These are phyloP conservation scores for Micronycteris hirsuta DNA, from an alignment of 2,113 vertebrate species.

Conservation along the genomic window DNA sequence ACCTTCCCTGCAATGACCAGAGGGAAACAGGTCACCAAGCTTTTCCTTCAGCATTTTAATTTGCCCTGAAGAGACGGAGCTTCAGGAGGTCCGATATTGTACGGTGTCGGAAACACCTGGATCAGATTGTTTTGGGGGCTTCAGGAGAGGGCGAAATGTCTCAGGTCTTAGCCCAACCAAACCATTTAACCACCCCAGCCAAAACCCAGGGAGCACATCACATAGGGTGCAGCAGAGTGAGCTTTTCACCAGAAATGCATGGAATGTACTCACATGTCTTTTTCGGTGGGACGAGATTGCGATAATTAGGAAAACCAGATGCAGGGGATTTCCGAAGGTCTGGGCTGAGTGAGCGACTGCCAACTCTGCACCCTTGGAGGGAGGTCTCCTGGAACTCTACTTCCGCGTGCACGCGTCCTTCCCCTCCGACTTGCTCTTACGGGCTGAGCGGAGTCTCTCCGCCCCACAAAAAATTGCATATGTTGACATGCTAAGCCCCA, in stretches of 20 bases:
- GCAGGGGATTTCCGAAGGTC: conserved; percentile 72
- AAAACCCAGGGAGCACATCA: not conserved
- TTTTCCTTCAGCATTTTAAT: not conserved
- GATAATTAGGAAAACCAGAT: conserved; percentile 53
- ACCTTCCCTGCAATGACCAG: not conserved
- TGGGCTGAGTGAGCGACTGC: not conserved
- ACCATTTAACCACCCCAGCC: not conserved
- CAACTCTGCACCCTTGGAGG: not conserved
- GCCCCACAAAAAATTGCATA: not conserved
- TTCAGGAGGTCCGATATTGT: not conserved
- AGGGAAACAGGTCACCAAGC: not conserved
- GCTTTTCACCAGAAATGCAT: conserved; percentile 54
- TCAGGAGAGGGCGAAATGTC: not conserved
- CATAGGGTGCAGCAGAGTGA: not conserved
- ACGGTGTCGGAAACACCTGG: not conserved
- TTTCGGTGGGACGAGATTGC: conserved; percentile 55
- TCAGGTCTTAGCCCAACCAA: not conserved
- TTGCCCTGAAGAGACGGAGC: not conserved
- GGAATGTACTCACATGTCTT: conserved; percentile 51
- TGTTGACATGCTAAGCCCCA: not conserved
- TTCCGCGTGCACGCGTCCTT: not conserved
- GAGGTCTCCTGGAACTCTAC: not conserved
- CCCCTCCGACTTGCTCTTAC: not conserved
- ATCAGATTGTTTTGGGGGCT: not conserved
- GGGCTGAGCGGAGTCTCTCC: not conserved